Evolutionary conservation across 2,888 invertebrate species (phyloP).

Genomic region (Lycia hirtaria): DNA sequence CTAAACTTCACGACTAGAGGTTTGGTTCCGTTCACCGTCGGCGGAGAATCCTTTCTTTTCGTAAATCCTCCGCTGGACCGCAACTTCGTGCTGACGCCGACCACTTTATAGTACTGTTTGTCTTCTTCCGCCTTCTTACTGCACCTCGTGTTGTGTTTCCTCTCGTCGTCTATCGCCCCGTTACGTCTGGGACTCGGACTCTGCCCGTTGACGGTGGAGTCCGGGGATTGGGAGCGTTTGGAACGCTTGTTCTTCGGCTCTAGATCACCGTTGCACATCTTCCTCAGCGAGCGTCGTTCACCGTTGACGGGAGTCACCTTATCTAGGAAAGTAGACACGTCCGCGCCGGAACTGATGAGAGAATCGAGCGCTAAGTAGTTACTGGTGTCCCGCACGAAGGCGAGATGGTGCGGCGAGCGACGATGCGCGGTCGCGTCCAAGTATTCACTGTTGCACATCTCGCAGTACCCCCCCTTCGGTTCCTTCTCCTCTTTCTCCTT

Average conservation of each 20-base stretch:
- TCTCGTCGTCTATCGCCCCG: constrained; percentile 64
- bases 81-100: constrained; percentile 88
- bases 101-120: constrained; percentile 89
- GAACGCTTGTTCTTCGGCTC: constrained; percentile 61
- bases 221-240: constrained; percentile 65
- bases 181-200: constrained; percentile 71
- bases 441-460: constrained; percentile 92
- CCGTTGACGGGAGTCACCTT: constrained; percentile 78
- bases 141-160: constrained; percentile 68
- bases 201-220: constrained; percentile 59
- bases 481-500: constrained; percentile 77
- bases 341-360: constrained; percentile 87
- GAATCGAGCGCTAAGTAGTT: constrained; percentile 91
- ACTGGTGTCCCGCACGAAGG: constrained; percentile 89
- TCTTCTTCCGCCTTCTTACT: constrained; percentile 63
- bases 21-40: constrained; percentile 83
- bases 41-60: constrained; percentile 65
- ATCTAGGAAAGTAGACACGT: constrained; percentile 89
- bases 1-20: constrained; percentile 90
- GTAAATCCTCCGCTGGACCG: constrained; percentile 85
- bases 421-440: constrained; percentile 89
- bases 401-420: constrained; percentile 90
- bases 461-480: constrained; percentile 89
- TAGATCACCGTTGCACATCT: constrained; percentile 71
- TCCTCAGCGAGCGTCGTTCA: constrained; percentile 69